These are phyloP conservation scores for Asteroscopus sphinx DNA, from an alignment of 2,888 invertebrate species.

Conservation along the genomic window DNA sequence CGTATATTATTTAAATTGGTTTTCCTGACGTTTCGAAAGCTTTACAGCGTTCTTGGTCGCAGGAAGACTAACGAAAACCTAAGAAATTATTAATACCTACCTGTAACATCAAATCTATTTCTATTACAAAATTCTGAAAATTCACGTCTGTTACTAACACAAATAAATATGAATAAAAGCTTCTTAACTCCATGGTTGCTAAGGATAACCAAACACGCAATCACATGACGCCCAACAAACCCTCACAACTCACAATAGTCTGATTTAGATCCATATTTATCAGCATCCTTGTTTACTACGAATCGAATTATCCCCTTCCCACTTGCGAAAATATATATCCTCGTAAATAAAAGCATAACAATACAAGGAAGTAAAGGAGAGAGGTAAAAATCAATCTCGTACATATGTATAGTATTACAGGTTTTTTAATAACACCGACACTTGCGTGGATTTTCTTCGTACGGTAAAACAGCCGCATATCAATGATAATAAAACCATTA, in stretches of 20 bases:
- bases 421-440: slow-evolving; percentile 15
- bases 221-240: not conserved
- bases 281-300: slow-evolving; percentile 8
- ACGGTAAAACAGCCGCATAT: too few species aligned
- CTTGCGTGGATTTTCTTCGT: slow-evolving; percentile 10
- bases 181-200: not conserved
- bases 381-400: slow-evolving; percentile 19
- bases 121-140: too few species aligned
- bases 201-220: slow-evolving; percentile 4
- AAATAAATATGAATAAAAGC: not conserved
- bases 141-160: too few species aligned
- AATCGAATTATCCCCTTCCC: slow-evolving; percentile 11
- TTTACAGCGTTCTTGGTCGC: too few species aligned
- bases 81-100: too few species aligned
- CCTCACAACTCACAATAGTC: not conserved
- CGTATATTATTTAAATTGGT: too few species aligned
- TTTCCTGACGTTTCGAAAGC: too few species aligned
- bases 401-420: slow-evolving; percentile 1
- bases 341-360: slow-evolving; percentile 42
- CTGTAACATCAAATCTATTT: too few species aligned
- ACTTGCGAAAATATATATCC: slow-evolving; percentile 10
- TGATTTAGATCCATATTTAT: slow-evolving; percentile 19
- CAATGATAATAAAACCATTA: too few species aligned
- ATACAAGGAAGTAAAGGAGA: slow-evolving; percentile 21
- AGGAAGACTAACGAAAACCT: too few species aligned